Percentiles rank a stretch among this genome's conserved stretches.
These are phyloP conservation scores for Uria aalge DNA, from an alignment of 2,113 vertebrate species.

Conservation along the genomic window DNA sequence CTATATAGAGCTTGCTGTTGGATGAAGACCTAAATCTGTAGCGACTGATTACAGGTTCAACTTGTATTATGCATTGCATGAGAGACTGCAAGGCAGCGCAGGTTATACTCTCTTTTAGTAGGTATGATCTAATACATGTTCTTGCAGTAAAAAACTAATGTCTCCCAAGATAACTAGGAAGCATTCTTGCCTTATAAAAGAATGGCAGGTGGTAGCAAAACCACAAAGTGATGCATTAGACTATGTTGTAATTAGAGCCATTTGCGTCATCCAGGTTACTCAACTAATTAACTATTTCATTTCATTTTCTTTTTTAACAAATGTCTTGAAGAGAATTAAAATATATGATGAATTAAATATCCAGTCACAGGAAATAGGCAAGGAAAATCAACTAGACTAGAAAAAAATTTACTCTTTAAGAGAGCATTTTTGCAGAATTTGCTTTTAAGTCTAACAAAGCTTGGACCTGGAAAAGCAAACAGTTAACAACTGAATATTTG, in stretches of 20 bases:
- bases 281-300: background rate
- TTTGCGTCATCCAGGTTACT: background rate
- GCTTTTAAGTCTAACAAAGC: background rate
- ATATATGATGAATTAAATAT: background rate
- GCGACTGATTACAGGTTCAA: background rate
- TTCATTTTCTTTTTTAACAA: background rate
- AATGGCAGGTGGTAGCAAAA: constrained; percentile 6
- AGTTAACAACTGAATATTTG: background rate
- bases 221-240: background rate
- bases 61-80: background rate
- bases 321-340: background rate
- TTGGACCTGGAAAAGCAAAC: background rate
- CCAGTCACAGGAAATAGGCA: background rate
- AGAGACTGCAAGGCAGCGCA: background rate
- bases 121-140: background rate
- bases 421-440: background rate
- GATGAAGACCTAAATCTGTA: background rate
- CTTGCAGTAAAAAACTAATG: background rate
- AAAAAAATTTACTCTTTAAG: background rate
- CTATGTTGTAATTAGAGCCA: background rate
- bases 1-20: background rate
- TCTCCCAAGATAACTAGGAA: background rate
- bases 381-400: background rate
- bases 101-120: background rate
- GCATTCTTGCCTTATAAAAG: background rate